These are phyloP conservation scores for Hemithea aestivaria DNA, from an alignment of 2,888 invertebrate genomes.

Conservation along the genomic window DNA sequence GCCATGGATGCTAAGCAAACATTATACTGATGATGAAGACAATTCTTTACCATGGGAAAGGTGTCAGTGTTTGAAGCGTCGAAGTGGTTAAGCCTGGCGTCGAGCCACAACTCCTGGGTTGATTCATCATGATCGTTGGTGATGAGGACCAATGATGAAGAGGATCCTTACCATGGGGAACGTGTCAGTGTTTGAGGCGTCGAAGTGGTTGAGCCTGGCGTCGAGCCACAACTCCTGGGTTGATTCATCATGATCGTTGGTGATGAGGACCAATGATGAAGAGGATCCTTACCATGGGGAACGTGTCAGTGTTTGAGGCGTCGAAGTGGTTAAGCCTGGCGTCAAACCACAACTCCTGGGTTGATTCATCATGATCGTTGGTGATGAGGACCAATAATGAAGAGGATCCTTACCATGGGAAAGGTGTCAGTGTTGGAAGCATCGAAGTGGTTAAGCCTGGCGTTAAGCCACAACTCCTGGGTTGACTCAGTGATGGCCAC, in stretches of 20 bases:
- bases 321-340: conserved; percentile 77
- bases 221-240: conserved; percentile 59
- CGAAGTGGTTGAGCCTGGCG: conserved; percentile 76
- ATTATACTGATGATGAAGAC: no score
- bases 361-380: background rate
- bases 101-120: no score
- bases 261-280: background rate
- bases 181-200: conserved; percentile 65
- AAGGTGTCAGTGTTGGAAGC: conserved; percentile 69
- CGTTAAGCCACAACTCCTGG: conserved; percentile 60
- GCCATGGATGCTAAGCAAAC: no score
- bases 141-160: background rate
- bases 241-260: background rate
- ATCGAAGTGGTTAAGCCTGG: conserved; percentile 76
- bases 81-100: no score
- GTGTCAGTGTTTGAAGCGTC: no score
- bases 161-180: conserved; percentile 70
- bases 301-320: conserved; percentile 66
- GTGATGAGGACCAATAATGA: background rate
- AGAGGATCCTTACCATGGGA: conserved; percentile 63
- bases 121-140: background rate
- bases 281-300: conserved; percentile 66
- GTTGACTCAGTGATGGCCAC: no score
- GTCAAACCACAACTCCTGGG: conserved; percentile 57
- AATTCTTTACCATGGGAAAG: no score